phyloP scores from a whole-genome alignment of 2,113 vertebrate genomes.

The Tylochromis polylepis region DNA sequence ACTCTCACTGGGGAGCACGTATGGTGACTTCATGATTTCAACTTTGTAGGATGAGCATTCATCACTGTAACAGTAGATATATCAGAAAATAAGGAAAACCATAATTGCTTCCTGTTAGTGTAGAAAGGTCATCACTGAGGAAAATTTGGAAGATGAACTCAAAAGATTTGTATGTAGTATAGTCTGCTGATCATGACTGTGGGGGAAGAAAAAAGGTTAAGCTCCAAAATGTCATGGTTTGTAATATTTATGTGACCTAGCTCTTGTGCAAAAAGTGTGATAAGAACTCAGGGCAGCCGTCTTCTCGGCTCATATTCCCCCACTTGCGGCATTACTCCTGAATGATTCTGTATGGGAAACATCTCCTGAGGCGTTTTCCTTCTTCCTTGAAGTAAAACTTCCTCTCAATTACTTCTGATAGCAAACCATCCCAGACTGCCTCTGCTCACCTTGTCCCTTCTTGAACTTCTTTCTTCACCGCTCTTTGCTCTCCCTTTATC shows the following conservation, averaged over 20 bases:
- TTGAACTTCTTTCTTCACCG: neutral
- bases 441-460: neutral
- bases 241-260: neutral
- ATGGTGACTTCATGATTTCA: neutral
- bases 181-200: neutral
- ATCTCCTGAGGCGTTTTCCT: neutral
- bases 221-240: neutral
- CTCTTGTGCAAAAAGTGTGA: neutral
- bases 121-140: neutral
- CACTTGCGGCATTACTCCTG: neutral
- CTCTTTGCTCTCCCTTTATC: neutral
- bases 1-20: neutral
- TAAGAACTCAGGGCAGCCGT: neutral
- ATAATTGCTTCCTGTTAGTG: neutral
- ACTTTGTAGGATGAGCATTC: neutral
- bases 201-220: neutral
- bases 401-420: constrained; percentile 4
- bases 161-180: neutral
- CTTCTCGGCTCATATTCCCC: neutral
- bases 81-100: neutral
- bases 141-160: neutral
- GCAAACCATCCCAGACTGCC: neutral
- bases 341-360: neutral
- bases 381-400: neutral
- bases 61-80: neutral